Evolutionary conservation across 2,888 invertebrate species (phyloP).

Genomic region (Phengaris arion): DNA sequence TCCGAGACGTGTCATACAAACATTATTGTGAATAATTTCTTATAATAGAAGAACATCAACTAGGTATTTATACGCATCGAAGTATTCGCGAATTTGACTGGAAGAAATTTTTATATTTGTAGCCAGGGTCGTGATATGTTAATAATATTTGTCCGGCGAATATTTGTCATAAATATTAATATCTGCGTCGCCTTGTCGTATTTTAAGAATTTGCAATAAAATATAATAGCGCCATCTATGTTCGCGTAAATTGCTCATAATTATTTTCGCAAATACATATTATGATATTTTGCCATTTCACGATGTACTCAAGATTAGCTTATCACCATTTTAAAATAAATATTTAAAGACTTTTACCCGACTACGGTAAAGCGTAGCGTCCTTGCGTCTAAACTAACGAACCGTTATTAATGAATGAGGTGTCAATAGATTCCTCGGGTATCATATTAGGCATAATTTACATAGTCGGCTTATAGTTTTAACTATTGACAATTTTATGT

Average conservation of each 20-base stretch:
- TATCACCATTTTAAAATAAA: too few relatives aligned
- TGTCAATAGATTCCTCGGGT: too few relatives aligned
- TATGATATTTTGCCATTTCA: too few relatives aligned
- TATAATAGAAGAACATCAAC: conserved; percentile 29
- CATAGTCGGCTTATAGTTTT: too few relatives aligned
- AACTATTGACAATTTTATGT: too few relatives aligned
- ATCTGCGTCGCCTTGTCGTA: neutral
- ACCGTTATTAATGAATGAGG: too few relatives aligned
- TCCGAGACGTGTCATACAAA: conserved; percentile 61
- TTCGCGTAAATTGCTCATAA: neutral
- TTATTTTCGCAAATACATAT: too few relatives aligned
- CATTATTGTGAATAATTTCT: conserved; percentile 32
- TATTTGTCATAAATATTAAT: conserved; percentile 12
- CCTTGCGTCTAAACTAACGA: too few relatives aligned
- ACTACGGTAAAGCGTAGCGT: too few relatives aligned
- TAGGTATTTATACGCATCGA: conserved; percentile 23
- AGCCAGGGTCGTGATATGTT: neutral
- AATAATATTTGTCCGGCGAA: conserved; percentile 20
- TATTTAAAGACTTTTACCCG: too few relatives aligned
- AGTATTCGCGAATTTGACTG: neutral
- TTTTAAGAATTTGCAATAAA: conserved; percentile 15
- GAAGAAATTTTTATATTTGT: conserved; percentile 23
- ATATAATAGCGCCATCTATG: conserved; percentile 2
- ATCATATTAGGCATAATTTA: too few relatives aligned
- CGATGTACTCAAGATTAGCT: too few relatives aligned